A percentile compares a stretch with the other conserved stretches of the same genome.
Conservation (phyloP, 2,113 vertebrate genomes). For the Cepphus grylle region DNA sequence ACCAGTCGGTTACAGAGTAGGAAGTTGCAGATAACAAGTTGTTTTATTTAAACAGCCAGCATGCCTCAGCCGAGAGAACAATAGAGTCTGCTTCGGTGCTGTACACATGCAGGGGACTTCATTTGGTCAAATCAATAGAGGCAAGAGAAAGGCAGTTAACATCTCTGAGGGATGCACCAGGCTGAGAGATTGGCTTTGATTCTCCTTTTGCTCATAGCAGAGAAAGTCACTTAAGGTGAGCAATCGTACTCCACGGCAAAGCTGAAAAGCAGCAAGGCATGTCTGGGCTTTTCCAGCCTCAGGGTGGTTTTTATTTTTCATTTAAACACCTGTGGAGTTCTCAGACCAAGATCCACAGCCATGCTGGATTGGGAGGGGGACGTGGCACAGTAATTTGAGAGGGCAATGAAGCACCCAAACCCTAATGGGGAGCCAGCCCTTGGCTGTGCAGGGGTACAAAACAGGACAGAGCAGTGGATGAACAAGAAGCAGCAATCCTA, state of each 20-base stretch:
- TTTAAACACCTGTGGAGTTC: slow-evolving; percentile 10
- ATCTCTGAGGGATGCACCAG: not conserved
- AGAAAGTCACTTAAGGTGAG: slow-evolving; percentile 18
- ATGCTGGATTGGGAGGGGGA: fast-evolving
- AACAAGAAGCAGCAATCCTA: not conserved
- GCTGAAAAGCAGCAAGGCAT: not conserved
- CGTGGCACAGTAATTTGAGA: not conserved
- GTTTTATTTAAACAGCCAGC: slow-evolving; percentile 44
- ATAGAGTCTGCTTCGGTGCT: not conserved
- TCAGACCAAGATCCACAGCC: not conserved
- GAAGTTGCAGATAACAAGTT: not conserved
- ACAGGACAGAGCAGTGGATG: not conserved
- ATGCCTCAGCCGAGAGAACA: not conserved
- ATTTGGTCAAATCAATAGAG: not conserved
- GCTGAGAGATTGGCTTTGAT: not conserved
- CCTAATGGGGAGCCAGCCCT: not conserved
- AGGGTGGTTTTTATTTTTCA: not conserved
- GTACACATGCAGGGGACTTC: not conserved
- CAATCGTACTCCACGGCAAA: not conserved
- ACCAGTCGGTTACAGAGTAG: not conserved
- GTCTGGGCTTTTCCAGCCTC: not conserved
- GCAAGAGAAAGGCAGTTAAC: not conserved
- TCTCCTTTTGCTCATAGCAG: not conserved
- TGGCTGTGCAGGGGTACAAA: not conserved
- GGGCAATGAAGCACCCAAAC: not conserved